Evolutionary conservation across 2,797 vertebrate genomes (phyloP).

Genomic region (Nothura maculosa): DNA sequence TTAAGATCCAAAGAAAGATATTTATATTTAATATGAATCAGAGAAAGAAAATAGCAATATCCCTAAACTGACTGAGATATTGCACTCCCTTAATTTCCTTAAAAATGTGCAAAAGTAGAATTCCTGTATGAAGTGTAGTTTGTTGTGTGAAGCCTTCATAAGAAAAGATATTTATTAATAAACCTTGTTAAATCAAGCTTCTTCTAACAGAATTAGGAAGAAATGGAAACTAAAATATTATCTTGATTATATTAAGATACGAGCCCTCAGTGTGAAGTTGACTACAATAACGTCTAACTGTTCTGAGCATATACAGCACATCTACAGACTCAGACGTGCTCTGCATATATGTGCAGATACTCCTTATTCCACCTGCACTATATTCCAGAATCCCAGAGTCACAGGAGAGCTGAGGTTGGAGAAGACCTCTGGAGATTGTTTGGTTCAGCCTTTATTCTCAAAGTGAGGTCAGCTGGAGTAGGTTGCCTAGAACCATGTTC

Average conservation of each 20-base stretch:
- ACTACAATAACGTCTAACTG: background rate
- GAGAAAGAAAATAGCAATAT: background rate
- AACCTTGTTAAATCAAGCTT: background rate
- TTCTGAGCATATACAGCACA: background rate
- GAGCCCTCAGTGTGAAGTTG: fast-evolving
- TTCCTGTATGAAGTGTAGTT: background rate
- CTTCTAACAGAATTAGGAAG: background rate
- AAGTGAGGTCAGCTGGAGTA: no score
- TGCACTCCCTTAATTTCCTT: background rate
- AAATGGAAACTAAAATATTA: background rate
- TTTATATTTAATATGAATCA: background rate
- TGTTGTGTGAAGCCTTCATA: background rate
- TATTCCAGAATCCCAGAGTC: no score
- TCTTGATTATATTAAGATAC: background rate
- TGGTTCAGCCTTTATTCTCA: no score
- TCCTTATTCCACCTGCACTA: fast-evolving
- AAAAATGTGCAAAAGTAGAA: background rate
- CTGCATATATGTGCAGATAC: background rate
- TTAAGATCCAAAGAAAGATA: background rate
- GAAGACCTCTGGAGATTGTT: no score
- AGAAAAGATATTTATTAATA: background rate
- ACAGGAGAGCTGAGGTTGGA: no score
- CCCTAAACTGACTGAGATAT: background rate
- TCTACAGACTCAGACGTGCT: background rate
- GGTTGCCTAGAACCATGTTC: no score